Percentiles rank a stretch among this genome's conserved stretches.
Conservation (phyloP, 2,888 invertebrate genomes). For the Invenusta paracnida region DNA sequence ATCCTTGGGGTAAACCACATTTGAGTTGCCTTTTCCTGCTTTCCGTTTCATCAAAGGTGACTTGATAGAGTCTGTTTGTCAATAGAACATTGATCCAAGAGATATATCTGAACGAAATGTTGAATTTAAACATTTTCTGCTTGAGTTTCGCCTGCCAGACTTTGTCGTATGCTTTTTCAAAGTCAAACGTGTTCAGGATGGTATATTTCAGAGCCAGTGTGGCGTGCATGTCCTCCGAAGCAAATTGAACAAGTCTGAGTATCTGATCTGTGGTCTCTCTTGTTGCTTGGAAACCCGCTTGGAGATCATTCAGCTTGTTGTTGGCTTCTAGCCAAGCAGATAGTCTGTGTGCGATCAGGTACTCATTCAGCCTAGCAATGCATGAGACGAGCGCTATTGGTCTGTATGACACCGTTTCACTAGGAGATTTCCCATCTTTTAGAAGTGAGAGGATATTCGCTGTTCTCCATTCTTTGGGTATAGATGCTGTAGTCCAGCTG, state of each 20-base stretch:
- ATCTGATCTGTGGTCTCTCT: slow-evolving; percentile 1
- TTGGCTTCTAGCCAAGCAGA: neutral
- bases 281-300: neutral
- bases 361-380: neutral
- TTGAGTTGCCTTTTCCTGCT: neutral
- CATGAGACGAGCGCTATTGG: neutral
- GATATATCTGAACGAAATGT: neutral
- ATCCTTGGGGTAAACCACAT: neutral
- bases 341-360: neutral
- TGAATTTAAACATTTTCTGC: neutral
- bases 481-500: neutral
- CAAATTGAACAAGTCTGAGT: neutral
- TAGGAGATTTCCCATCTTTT: neutral
- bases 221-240: neutral
- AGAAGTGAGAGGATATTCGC: neutral
- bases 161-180: slow-evolving; percentile 12
- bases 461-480: neutral
- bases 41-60: neutral
- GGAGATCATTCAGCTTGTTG: neutral
- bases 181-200: neutral
- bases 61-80: neutral
- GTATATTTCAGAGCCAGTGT: neutral
- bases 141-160: neutral
- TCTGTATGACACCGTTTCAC: neutral
- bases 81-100: neutral